Base-by-base conservation (phyloP, 2,888 invertebrate species). In the Entomobrya multifasciata region DNA sequence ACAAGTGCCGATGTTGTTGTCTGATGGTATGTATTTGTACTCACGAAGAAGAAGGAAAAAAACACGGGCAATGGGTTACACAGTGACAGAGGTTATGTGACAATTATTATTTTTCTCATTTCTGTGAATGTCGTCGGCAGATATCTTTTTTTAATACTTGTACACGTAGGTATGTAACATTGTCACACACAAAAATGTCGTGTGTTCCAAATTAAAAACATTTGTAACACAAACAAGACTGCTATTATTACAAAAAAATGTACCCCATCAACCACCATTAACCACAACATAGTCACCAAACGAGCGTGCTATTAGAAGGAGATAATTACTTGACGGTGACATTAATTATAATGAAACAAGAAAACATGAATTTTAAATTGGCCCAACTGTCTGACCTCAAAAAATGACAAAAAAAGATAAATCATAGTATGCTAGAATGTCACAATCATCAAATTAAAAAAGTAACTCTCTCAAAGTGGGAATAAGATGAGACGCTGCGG, bases 21-120 rank as follows among this genome's bases (percentile, higher is more conserved):
- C 4, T 6, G 36, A 6, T 6, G 36, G 4, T 6, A 36, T 36
- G 0, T 41, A 52, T 30, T 30, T 1, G 30, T 74, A 15, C 74
- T 30, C 55, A 81, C 36, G 81, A 57, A n/a, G n/a, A n/a, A n/a
- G n/a, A n/a, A n/a, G n/a, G n/a, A n/a, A n/a, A n/a, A 70, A 57
- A 57, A 72, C 74, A 60, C 82, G 74, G 82, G 74, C 82, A 82
- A 82, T 72, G 72, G 74, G 82, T 82, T 82, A 82, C 36, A 55
- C 30, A 60, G 82, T 72, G 72, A 47, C 30, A 74, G 72, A 82
- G 82, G 60, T 80, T 80, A 67, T 80, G 67, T 52, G 79, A 65
- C 79, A 67, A 49, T 80, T 80, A 70, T 70, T 70, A 1, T 65
- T 25, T 20, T 17, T 22, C 36, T 62, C n/a, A 13, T n/a, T 27